phyloP scores from a whole-genome alignment of 2,888 invertebrate genomes.

The Hofmannophila pseudospretella region DNA sequence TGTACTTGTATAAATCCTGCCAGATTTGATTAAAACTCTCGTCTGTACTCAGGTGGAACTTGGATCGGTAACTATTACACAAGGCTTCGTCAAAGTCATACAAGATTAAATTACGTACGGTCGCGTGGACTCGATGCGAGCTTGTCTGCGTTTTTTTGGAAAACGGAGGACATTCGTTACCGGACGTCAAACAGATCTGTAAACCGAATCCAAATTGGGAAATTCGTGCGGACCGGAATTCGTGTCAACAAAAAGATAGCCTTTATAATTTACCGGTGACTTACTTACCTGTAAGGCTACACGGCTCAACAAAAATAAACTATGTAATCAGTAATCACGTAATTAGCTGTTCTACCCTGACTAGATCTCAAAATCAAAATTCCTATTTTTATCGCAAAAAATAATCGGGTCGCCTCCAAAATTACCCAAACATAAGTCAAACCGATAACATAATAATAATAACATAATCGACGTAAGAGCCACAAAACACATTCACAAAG shows the following conservation, averaged over 20 bases:
- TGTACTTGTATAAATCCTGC: no score
- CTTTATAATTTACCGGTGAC: slow-evolving; percentile 7
- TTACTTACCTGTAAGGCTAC: no score
- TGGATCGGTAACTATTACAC: slow-evolving; percentile 12
- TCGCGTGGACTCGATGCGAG: slow-evolving; percentile 35
- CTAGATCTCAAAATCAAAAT: no score
- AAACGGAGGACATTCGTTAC: slow-evolving; percentile 42
- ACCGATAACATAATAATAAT: no score
- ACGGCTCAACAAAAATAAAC: no score
- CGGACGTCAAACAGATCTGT: slow-evolving; percentile 63
- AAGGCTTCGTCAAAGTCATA: slow-evolving; percentile 57
- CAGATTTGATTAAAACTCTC: no score
- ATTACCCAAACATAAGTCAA: no score
- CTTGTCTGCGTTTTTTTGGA: slow-evolving; percentile 31
- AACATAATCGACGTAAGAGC: no score
- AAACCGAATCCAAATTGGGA: slow-evolving; percentile 58
- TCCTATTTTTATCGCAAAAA: no score
- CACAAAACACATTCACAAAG: background rate
- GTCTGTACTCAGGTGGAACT: background rate
- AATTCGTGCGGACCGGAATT: slow-evolving; percentile 45
- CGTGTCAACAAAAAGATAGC: slow-evolving; percentile 27
- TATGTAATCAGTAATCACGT: no score
- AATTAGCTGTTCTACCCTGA: no score
- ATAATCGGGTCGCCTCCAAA: no score
- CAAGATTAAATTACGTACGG: slow-evolving; percentile 61